Base-by-base conservation (phyloP, 37 sponge, comb jelly and placozoan species). In the Halisarca cf. caerulea region DNA sequence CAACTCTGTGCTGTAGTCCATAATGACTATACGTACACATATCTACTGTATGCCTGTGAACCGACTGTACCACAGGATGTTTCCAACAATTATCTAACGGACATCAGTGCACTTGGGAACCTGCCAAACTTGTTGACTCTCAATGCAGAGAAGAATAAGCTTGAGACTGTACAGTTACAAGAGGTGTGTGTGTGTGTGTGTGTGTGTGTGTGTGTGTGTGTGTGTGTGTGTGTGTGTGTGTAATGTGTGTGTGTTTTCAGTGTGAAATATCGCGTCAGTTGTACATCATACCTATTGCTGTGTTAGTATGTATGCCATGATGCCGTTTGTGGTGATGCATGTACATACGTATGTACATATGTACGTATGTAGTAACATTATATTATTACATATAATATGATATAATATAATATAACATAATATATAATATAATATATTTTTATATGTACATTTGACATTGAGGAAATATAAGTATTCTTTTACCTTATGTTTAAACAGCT, bases 141-240 rank as follows among this genome's bases (percentile, higher is more conserved):
- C 18, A 93, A 96, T 34, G 98, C 94, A 24, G 98, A 98, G 43
- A 61, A 86, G 37, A 98, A 98, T 85, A 58, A 47, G 58, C 90
- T 98, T 11, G 87, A 87, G 2, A 81, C 92, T 2, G 81, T 87
- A 2, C 36, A 82, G 0, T 80, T 98, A 11, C 70, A 79, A 55
- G 87, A 89, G 85, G 96, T 95, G 24, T 15, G 64, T 62, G 30
- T 23, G 5, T 62, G 30, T n/a, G 30, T 54, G 8, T 85, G 77
- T 78, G 80, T 37, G 35, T 45, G n/a, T 42, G 44, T 54, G 45
- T 59, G 21, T 80, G 81, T 78, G n/a, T 47, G 51, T 47, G 51
- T 47, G 51, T 47, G 51, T 47, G 51, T 47, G 51, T 47, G 51
- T 47, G 51, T 47, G 51, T 47, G 51, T 35, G 72, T 71, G 72